These are phyloP conservation scores for Narcine bancroftii DNA, from an alignment of 2,113 vertebrate genomes.

Conservation along the genomic window DNA sequence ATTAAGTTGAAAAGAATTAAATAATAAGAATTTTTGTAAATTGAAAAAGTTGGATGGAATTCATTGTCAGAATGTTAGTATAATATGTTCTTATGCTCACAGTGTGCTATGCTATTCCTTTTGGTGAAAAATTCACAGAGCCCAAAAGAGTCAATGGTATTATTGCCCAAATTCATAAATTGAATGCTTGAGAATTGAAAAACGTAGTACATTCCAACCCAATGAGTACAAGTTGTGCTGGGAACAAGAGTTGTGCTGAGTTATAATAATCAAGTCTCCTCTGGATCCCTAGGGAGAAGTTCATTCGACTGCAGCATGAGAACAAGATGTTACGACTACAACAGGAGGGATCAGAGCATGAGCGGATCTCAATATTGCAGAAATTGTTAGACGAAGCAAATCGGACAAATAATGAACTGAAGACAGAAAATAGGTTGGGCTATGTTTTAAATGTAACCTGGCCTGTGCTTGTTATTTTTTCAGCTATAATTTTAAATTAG, in stretches of 20 bases:
- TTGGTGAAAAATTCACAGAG: too few relatives aligned
- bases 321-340: slow-evolving; percentile 91
- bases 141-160: too few relatives aligned
- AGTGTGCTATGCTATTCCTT: too few relatives aligned
- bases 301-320: slow-evolving; percentile 87
- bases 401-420: slow-evolving; percentile 68
- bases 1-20: too few relatives aligned
- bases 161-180: too few relatives aligned
- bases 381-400: slow-evolving; percentile 75
- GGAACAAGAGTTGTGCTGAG: not conserved
- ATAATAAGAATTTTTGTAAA: too few relatives aligned
- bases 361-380: slow-evolving; percentile 73
- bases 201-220: too few relatives aligned
- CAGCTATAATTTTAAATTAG: not conserved
- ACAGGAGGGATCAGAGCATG: slow-evolving; percentile 79
- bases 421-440: slow-evolving; percentile 77
- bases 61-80: too few relatives aligned
- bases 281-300: slow-evolving; percentile 69
- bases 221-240: not conserved
- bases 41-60: too few relatives aligned
- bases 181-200: too few relatives aligned
- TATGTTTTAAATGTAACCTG: not conserved
- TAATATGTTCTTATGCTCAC: too few relatives aligned
- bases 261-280: not conserved
- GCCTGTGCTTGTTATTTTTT: not conserved